Evolutionary conservation across 2,797 vertebrate species (phyloP).

Genomic region (Eulemur mongoz): DNA sequence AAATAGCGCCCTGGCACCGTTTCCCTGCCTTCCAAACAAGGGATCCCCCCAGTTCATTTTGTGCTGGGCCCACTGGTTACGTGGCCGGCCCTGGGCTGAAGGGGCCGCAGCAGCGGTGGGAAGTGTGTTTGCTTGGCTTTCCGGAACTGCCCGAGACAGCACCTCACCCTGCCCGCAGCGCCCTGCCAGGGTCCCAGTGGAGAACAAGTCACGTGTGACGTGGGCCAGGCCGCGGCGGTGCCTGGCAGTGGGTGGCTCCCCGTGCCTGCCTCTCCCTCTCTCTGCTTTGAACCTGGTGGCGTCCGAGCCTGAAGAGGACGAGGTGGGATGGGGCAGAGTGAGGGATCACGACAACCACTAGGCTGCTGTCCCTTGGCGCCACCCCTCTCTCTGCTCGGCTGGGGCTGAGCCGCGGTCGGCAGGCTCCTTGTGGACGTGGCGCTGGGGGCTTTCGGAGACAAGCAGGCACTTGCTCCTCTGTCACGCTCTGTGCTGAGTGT

Average conservation of each 20-base stretch:
- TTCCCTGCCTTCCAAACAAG: neutral
- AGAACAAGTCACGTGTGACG: neutral
- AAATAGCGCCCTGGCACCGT: neutral
- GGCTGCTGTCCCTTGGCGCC: neutral
- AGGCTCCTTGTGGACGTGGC: neutral
- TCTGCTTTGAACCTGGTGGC: neutral
- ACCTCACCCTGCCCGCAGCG: neutral
- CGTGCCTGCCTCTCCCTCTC: neutral
- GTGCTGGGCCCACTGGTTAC: no score
- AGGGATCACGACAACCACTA: neutral
- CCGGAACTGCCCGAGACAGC: neutral
- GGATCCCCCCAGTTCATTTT: neutral
- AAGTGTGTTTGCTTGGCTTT: neutral
- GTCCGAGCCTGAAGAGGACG: neutral
- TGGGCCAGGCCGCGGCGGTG: neutral
- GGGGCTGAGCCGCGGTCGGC: neutral
- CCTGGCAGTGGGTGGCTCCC: no score
- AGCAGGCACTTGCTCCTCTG: neutral
- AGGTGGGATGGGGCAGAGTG: neutral
- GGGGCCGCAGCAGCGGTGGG: neutral
- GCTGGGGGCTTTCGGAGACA: neutral
- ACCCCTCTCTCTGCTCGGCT: neutral
- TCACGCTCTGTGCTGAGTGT: neutral
- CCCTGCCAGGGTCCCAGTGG: neutral
- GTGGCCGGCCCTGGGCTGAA: neutral